Conservation (phyloP, 2,888 invertebrate genomes). For the Plemyria rubiginata region DNA sequence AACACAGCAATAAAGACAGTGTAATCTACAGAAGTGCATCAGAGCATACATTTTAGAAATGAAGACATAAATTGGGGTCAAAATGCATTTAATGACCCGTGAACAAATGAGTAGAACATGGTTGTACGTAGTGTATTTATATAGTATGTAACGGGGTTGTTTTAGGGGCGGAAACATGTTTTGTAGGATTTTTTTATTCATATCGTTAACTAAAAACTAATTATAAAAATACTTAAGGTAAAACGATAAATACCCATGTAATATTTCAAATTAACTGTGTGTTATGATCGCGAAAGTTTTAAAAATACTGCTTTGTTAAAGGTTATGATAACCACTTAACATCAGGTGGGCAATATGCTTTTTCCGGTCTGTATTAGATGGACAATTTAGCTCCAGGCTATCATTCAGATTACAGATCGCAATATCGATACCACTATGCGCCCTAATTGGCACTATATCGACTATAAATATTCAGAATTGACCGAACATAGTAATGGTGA, state of each 20-base stretch:
- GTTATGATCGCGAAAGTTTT: too few species aligned
- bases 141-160: neutral
- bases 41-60: conserved; percentile 28
- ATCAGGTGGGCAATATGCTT: too few species aligned
- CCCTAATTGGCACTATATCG: conserved; percentile 25
- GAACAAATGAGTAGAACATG: neutral
- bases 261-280: too few species aligned
- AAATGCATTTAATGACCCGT: conserved; percentile 24
- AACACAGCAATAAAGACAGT: conserved; percentile 18
- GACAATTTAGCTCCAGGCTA: neutral
- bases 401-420: neutral
- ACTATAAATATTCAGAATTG: conserved; percentile 17
- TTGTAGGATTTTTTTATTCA: neutral
- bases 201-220: neutral
- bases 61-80: conserved; percentile 23
- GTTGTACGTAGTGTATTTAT: neutral
- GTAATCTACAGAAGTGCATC: conserved; percentile 19
- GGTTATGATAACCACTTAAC: too few species aligned
- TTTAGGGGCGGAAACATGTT: neutral
- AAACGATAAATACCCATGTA: too few species aligned
- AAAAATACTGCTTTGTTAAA: too few species aligned
- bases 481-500: conserved; percentile 12
- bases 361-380: too few species aligned
- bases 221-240: too few species aligned
- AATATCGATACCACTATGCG: conserved; percentile 17